A percentile compares a stretch with the other conserved stretches of the same genome.
Conservation (phyloP, 2,797 vertebrate genomes). For the Leptoclinus maculatus region DNA sequence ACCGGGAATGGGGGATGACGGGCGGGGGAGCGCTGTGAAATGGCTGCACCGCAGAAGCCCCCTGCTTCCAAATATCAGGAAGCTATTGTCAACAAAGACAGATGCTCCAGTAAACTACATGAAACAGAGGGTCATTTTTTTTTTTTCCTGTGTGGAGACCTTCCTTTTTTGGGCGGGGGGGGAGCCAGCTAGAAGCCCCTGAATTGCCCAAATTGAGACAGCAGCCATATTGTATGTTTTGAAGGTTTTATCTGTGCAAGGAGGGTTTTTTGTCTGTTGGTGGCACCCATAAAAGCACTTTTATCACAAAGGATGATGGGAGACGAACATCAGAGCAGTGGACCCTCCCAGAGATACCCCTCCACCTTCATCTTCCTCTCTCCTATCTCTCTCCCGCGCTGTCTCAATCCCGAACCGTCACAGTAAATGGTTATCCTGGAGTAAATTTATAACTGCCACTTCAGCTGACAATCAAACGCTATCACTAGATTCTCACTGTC, state of each 20-base stretch:
- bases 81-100: constrained; percentile 79
- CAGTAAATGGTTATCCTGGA: constrained; percentile 81
- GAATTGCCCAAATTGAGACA: constrained; percentile 62
- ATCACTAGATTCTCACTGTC: constrained; percentile 83
- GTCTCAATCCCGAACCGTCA: constrained; percentile 70
- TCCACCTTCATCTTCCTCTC: constrained; percentile 55
- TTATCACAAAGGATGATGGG: constrained; percentile 78
- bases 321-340: constrained; percentile 73
- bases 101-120: constrained; percentile 73
- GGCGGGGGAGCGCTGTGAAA: constrained; percentile 27
- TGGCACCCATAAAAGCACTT: constrained; percentile 77
- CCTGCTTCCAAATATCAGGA: constrained; percentile 60
- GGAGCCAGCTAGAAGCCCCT: constrained; percentile 32
- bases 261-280: constrained; percentile 43
- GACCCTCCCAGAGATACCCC: constrained; percentile 52
- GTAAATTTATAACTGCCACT: constrained; percentile 88
- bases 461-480: constrained; percentile 85
- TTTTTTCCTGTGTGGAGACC: constrained; percentile 34
- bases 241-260: constrained; percentile 46
- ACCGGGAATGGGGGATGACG: constrained; percentile 30
- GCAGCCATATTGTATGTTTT: constrained; percentile 64
- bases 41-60: constrained; percentile 50
- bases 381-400: constrained; percentile 44
- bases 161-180: constrained; percentile 15
- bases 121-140: constrained; percentile 66